These are phyloP conservation scores for Radopholus similis DNA, from an alignment of 1,140 invertebrate genomes.

Conservation along the genomic window DNA sequence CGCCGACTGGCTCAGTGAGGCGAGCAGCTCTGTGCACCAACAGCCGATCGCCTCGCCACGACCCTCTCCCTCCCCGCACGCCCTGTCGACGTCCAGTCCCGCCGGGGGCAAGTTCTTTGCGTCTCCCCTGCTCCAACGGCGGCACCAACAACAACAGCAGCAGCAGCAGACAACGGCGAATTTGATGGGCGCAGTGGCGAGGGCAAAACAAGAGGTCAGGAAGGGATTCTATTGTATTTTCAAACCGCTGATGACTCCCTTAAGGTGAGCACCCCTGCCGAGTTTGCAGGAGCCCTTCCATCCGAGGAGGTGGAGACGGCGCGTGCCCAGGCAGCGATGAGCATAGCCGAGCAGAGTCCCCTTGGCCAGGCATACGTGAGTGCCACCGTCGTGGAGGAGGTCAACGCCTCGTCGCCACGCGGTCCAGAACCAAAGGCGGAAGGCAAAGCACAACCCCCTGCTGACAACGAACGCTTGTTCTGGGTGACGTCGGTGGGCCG, in stretches of 20 bases:
- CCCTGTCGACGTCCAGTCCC: conserved; percentile 9
- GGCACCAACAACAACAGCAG: neutral
- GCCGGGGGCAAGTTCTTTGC: conserved; percentile 11
- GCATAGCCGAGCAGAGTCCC: conserved; percentile 62
- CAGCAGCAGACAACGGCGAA: neutral
- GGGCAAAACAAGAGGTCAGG: conserved; percentile 9
- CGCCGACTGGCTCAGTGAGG: conserved; percentile 12
- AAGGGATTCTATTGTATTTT: neutral
- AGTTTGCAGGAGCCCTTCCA: conserved; percentile 76
- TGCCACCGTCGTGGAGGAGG: conserved; percentile 5
- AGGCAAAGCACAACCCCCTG: neutral
- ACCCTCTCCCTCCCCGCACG: conserved; percentile 4
- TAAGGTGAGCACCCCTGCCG: conserved; percentile 62
- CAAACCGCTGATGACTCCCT: neutral
- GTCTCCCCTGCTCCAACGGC: neutral
- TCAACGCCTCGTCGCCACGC: no score
- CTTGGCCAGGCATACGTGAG: conserved; percentile 7
- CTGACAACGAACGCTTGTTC: conserved; percentile 62
- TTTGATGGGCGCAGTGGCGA: neutral
- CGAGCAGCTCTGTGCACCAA: conserved; percentile 17
- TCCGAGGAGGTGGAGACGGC: conserved; percentile 71
- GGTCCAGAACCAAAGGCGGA: neutral
- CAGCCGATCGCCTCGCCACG: neutral
- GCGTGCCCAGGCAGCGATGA: conserved; percentile 79
- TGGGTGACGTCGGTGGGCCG: conserved; percentile 87